Conservation (phyloP, 2,888 invertebrate genomes). For the Suillia variegata region DNA sequence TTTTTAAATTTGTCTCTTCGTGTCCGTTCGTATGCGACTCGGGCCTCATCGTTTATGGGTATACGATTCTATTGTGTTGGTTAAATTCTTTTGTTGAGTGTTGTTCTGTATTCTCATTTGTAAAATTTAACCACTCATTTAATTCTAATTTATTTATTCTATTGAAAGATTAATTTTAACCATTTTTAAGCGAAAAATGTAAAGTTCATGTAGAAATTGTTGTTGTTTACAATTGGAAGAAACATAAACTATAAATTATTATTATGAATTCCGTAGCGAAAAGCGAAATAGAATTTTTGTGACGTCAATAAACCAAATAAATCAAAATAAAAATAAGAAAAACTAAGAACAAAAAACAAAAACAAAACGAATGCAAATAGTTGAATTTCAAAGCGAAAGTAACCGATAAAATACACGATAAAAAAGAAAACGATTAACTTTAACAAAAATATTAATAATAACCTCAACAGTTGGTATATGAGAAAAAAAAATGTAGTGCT, state of each 20-base stretch:
- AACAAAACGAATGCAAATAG: conserved; percentile 16
- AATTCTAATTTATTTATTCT: background rate
- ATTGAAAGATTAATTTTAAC: no score
- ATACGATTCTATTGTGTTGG: no score
- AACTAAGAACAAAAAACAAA: conserved; percentile 26
- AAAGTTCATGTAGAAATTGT: no score
- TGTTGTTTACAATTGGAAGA: no score
- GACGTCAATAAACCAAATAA: conserved; percentile 57
- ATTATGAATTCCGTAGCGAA: conserved; percentile 59
- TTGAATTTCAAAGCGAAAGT: conserved; percentile 4
- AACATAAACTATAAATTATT: conserved; percentile 37
- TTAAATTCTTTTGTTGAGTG: no score
- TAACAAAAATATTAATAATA: conserved; percentile 17
- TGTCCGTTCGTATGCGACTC: no score
- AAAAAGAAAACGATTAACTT: conserved; percentile 4
- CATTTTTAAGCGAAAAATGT: no score
- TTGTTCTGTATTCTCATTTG: background rate
- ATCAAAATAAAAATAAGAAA: conserved; percentile 27
- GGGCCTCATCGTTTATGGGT: no score
- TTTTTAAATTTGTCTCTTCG: no score
- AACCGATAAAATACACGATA: conserved; percentile 2
- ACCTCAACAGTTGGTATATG: background rate
- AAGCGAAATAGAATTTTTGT: conserved; percentile 56
- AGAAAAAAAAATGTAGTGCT: conserved; percentile 25
- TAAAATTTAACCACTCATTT: background rate